Conservation (phyloP, 2,113 vertebrate species). For the Regulus satrapa region DNA sequence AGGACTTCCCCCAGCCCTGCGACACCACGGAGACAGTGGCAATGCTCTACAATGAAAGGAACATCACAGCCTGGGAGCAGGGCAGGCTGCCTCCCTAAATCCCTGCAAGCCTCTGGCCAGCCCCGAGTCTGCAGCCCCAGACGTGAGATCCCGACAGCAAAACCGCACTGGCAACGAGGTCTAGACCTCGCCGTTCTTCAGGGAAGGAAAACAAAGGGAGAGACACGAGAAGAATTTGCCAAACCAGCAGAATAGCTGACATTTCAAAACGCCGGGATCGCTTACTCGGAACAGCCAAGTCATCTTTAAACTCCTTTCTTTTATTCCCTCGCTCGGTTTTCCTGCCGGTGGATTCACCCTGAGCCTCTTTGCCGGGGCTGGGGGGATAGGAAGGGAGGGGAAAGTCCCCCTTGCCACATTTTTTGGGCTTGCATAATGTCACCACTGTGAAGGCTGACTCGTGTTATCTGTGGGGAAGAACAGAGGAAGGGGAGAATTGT, state of each 20-base stretch:
- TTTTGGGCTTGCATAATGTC: background rate
- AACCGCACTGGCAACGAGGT: background rate
- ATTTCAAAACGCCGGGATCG: background rate
- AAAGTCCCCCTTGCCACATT: background rate
- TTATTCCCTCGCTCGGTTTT: background rate
- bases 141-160: background rate
- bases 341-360: rapidly evolving
- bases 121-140: background rate
- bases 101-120: background rate
- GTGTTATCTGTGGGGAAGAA: background rate
- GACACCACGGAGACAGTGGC: rapidly evolving
- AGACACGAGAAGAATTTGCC: conserved; percentile 46
- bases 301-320: conserved; percentile 20
- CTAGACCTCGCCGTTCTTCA: conserved; percentile 34
- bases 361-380: background rate
- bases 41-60: rapidly evolving
- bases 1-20: background rate
- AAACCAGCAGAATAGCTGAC: conserved; percentile 55
- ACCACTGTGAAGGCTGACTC: background rate
- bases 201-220: conserved; percentile 50
- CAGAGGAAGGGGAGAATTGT: background rate
- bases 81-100: background rate
- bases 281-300: background rate
- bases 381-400: background rate
- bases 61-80: background rate